Evolutionary conservation across 2,888 invertebrate species (phyloP).

Genomic region (Tenthredo scrophulariae): DNA sequence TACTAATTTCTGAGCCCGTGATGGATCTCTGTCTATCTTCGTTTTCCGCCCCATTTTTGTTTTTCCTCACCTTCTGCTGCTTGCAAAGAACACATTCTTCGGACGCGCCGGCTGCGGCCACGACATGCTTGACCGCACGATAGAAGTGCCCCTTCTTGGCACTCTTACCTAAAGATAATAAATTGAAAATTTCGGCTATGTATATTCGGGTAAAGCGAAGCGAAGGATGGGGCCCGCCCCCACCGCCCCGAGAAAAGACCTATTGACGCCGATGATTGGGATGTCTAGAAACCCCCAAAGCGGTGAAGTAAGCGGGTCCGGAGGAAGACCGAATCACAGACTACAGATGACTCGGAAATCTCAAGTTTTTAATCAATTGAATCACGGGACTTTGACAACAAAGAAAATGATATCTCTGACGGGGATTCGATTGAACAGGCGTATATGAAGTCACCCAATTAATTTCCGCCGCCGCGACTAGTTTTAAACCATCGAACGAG

Average conservation of each 20-base stretch:
- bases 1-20: background rate
- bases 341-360: background rate
- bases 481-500: background rate
- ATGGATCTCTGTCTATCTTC: background rate
- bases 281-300: background rate
- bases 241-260: no score
- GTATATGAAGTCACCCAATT: background rate
- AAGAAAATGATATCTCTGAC: background rate
- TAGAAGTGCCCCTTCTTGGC: background rate
- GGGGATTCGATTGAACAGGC: background rate
- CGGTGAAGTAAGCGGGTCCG: background rate
- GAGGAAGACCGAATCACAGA: background rate
- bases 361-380: background rate
- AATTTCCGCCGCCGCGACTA: background rate
- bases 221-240: no score
- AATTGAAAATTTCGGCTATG: no score
- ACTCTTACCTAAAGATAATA: background rate
- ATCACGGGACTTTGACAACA: background rate
- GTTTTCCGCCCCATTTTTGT: background rate
- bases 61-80: no score
- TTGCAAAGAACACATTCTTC: background rate
- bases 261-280: no score
- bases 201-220: no score
- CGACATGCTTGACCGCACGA: background rate
- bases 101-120: background rate